A percentile compares a stretch with the other conserved stretches of the same genome.
These are phyloP conservation scores for Saccostrea cuccullata DNA, from an alignment of 1,140 invertebrate genomes.

Conservation along the genomic window DNA sequence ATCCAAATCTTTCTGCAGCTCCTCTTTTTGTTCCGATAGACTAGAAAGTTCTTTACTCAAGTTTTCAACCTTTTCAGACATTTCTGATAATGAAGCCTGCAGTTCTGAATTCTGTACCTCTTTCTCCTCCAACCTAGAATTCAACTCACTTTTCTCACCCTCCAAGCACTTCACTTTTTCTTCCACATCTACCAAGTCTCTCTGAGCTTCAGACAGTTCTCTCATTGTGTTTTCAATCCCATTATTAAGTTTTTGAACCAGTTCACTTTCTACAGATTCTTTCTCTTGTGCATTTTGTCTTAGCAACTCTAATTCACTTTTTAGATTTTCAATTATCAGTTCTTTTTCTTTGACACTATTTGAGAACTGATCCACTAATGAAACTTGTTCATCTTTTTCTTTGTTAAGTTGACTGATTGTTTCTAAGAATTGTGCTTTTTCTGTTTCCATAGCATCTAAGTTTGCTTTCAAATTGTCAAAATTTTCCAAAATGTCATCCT, in stretches of 20 bases:
- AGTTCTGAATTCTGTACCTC: not conserved
- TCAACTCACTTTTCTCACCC: not conserved
- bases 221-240: conserved; percentile 3
- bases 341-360: not conserved
- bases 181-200: not conserved
- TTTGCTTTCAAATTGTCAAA: conserved; percentile 11
- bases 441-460: conserved; percentile 7
- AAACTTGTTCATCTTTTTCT: not conserved
- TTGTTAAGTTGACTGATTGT: not conserved
- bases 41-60: not conserved
- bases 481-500: conserved; percentile 29
- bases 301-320: not conserved
- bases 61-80: conserved; percentile 7
- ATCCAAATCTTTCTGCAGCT: not conserved
- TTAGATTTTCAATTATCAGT: not conserved
- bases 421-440: conserved; percentile 35
- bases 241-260: conserved; percentile 7
- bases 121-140: not conserved
- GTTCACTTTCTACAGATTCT: not conserved
- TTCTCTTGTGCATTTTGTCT: conserved; percentile 12
- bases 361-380: not conserved
- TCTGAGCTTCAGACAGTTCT: not conserved
- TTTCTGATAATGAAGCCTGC: not conserved
- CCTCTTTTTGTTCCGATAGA: not conserved
- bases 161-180: not conserved